Percentiles rank a stretch among this genome's conserved stretches.
These are phyloP conservation scores for Liparis tanakae DNA, from an alignment of 2,797 vertebrate genomes.

Conservation along the genomic window DNA sequence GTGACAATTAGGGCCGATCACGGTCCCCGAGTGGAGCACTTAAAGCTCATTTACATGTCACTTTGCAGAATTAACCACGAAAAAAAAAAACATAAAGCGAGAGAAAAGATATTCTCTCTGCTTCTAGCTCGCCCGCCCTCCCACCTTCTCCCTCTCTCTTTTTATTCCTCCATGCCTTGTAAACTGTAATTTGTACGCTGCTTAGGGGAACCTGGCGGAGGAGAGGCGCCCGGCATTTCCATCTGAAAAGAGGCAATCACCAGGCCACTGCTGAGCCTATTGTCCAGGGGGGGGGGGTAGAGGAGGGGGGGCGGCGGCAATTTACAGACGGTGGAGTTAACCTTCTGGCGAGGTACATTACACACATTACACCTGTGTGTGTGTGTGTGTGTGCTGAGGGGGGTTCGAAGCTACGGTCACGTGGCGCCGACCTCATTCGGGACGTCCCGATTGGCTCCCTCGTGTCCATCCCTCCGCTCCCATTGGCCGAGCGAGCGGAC, in stretches of 20 bases:
- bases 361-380: slow-evolving; percentile 35
- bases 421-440: neutral
- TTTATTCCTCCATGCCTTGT: slow-evolving; percentile 90
- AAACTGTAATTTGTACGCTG: slow-evolving; percentile 99
- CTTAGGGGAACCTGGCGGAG: slow-evolving; percentile 93
- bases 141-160: slow-evolving; percentile 58
- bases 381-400: slow-evolving; percentile 30
- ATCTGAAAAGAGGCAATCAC: slow-evolving; percentile 99
- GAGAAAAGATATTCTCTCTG: slow-evolving; percentile 91
- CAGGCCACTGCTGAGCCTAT: slow-evolving; percentile 97
- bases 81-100: slow-evolving; percentile 73
- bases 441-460: neutral
- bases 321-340: slow-evolving; percentile 74
- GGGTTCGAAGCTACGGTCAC: neutral
- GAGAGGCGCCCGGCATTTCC: slow-evolving; percentile 93
- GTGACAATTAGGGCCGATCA: slow-evolving; percentile 99
- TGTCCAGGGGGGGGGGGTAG: slow-evolving; percentile 86
- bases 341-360: slow-evolving; percentile 72
- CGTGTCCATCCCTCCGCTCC: neutral
- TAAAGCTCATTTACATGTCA: slow-evolving; percentile 99
- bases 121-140: slow-evolving; percentile 81
- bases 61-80: slow-evolving; percentile 90
- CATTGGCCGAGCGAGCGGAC: neutral
- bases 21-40: slow-evolving; percentile 95
- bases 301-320: slow-evolving; percentile 58